phyloP scores from a whole-genome alignment of 2,797 vertebrate genomes.

The Sebastes goodei region DNA sequence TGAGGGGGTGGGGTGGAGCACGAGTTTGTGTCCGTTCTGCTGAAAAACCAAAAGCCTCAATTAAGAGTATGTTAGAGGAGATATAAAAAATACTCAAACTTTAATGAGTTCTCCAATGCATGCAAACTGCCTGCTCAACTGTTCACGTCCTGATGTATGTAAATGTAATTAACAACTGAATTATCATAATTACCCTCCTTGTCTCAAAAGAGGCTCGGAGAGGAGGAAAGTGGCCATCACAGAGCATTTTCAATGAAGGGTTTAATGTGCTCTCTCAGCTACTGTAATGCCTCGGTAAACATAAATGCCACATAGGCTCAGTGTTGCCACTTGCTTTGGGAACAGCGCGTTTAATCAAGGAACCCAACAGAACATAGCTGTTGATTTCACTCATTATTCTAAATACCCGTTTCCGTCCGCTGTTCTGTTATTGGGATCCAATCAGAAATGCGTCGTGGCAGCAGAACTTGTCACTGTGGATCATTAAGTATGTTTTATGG shows the following conservation, averaged over 20 bases:
- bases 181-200: conserved; percentile 82
- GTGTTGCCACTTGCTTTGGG: conserved; percentile 41
- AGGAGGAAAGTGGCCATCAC: conserved; percentile 70
- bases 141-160: conserved; percentile 74
- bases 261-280: conserved; percentile 73
- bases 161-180: conserved; percentile 85
- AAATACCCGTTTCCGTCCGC: conserved; percentile 20
- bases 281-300: conserved; percentile 72
- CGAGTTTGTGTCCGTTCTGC: conserved; percentile 42
- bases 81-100: conserved; percentile 71
- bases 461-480: conserved; percentile 41
- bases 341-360: conserved; percentile 50
- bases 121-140: conserved; percentile 67
- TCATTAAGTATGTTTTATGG: conserved; percentile 60
- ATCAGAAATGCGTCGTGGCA: conserved; percentile 48
- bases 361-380: conserved; percentile 38
- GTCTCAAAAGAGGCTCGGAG: conserved; percentile 72
- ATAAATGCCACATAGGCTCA: conserved; percentile 60
- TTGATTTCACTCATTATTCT: conserved; percentile 69
- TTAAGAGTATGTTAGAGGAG: conserved; percentile 60
- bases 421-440: conserved; percentile 38
- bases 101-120: conserved; percentile 69
- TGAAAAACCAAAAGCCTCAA: conserved; percentile 54
- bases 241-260: conserved; percentile 69
- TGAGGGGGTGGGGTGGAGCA: not conserved